Conservation (phyloP, 2,888 invertebrate genomes). For the Lucinisca nassula region DNA sequence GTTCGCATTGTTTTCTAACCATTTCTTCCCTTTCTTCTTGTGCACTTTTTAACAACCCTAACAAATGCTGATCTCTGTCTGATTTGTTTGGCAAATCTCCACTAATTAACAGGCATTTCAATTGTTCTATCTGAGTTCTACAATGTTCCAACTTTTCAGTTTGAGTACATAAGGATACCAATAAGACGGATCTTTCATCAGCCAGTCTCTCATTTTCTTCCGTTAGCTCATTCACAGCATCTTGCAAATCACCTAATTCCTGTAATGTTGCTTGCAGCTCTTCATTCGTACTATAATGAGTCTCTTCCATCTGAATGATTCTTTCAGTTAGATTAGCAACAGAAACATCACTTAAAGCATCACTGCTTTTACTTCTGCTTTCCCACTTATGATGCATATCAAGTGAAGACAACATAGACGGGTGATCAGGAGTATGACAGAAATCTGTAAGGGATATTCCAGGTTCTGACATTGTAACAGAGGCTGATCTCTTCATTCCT, state of each 20-base stretch:
- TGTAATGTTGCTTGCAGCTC: slow-evolving; percentile 95
- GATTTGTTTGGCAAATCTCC: slow-evolving; percentile 87
- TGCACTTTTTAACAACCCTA: slow-evolving; percentile 92
- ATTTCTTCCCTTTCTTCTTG: slow-evolving; percentile 87
- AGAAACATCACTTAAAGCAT: slow-evolving; percentile 92
- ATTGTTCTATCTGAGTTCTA: slow-evolving; percentile 94
- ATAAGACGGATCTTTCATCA: slow-evolving; percentile 96
- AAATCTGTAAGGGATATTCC: slow-evolving; percentile 82
- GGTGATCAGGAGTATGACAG: slow-evolving; percentile 82
- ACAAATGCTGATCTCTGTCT: slow-evolving; percentile 90
- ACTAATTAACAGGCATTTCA: slow-evolving; percentile 92
- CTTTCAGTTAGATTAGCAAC: slow-evolving; percentile 97
- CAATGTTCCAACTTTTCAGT: slow-evolving; percentile 97
- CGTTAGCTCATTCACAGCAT: slow-evolving; percentile 95
- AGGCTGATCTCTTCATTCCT: slow-evolving; percentile 74
- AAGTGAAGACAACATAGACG: slow-evolving; percentile 78
- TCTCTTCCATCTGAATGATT: slow-evolving; percentile 97
- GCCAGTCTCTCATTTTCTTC: slow-evolving; percentile 95
- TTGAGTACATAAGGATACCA: slow-evolving; percentile 96
- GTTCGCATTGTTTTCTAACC: slow-evolving; percentile 92
- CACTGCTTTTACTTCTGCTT: slow-evolving; percentile 94
- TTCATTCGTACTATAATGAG: slow-evolving; percentile 91
- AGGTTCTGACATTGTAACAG: slow-evolving; percentile 82
- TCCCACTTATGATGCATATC: slow-evolving; percentile 91
- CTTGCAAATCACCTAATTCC: slow-evolving; percentile 96